These are phyloP conservation scores for Cryptoprocta ferox DNA, from an alignment of 2,797 vertebrate genomes.

Conservation along the genomic window DNA sequence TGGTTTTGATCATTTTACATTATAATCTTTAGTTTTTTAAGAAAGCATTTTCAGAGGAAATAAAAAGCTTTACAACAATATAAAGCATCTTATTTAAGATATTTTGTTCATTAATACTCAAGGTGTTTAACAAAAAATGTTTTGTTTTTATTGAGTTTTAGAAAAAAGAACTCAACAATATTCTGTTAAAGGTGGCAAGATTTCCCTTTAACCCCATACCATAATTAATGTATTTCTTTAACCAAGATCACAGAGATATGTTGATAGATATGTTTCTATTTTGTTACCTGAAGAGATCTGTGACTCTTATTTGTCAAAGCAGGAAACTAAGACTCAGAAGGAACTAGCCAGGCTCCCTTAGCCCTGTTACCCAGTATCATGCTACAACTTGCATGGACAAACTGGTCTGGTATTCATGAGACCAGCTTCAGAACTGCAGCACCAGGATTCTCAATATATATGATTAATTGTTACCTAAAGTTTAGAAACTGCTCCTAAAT, in stretches of 20 bases:
- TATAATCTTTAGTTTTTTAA: constrained; percentile 43
- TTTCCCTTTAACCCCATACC: neutral
- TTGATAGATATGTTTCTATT: neutral
- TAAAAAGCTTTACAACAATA: neutral
- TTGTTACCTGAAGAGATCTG: neutral
- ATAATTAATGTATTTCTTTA: neutral
- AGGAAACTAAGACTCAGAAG: neutral
- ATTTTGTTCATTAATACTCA: constrained; percentile 30
- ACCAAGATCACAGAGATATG: neutral
- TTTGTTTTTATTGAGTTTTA: constrained; percentile 44
- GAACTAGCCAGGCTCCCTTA: neutral
- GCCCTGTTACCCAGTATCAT: neutral
- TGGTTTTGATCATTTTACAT: neutral
- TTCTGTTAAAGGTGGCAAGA: neutral
- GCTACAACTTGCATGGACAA: neutral
- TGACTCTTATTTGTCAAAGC: neutral
- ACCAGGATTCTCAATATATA: neutral
- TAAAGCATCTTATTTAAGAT: neutral
- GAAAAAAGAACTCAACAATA: constrained; percentile 9
- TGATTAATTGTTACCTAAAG: neutral
- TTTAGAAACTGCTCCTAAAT: neutral
- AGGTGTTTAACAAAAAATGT: constrained; percentile 46
- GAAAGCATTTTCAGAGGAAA: constrained; percentile 26
- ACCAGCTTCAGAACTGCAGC: neutral
- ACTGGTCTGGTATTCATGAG: neutral